phyloP scores from a whole-genome alignment of 2,797 vertebrate species.

The Acipenser oxyrinchus region DNA sequence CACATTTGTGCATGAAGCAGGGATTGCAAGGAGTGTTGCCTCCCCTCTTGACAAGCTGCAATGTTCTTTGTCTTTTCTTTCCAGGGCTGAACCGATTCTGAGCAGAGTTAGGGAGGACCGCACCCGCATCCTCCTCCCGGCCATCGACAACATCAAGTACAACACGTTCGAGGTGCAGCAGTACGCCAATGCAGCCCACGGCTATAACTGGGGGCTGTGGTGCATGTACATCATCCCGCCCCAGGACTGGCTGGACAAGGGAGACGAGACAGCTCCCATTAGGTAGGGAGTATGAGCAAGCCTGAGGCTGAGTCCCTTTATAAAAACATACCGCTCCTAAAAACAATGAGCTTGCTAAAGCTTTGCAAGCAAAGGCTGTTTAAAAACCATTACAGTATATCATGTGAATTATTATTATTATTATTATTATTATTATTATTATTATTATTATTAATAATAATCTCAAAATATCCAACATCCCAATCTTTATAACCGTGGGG shows the following conservation, averaged over 20 bases:
- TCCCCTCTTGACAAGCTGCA: no score
- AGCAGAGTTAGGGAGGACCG: conserved; percentile 84
- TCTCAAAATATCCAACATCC: no score
- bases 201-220: conserved; percentile 98
- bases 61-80: conserved; percentile 14
- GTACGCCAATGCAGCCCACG: conserved; percentile 89
- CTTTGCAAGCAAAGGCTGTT: no score
- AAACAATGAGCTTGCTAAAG: neutral
- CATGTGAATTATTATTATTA: no score
- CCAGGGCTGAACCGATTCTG: conserved; percentile 84
- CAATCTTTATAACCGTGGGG: no score
- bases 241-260: conserved; percentile 92
- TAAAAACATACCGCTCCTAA: no score
- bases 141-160: conserved; percentile 96
- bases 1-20: no score
- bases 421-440: no score
- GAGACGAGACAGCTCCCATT: conserved; percentile 93
- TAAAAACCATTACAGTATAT: no score
- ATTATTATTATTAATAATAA: no score
- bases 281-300: conserved; percentile 57
- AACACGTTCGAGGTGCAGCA: conserved; percentile 97
- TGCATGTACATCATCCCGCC: conserved; percentile 98
- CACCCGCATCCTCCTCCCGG: conserved; percentile 83
- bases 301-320: no score
- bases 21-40: no score